phyloP scores from a whole-genome alignment of 2,113 vertebrate species.

The Cisticola juncidis region DNA sequence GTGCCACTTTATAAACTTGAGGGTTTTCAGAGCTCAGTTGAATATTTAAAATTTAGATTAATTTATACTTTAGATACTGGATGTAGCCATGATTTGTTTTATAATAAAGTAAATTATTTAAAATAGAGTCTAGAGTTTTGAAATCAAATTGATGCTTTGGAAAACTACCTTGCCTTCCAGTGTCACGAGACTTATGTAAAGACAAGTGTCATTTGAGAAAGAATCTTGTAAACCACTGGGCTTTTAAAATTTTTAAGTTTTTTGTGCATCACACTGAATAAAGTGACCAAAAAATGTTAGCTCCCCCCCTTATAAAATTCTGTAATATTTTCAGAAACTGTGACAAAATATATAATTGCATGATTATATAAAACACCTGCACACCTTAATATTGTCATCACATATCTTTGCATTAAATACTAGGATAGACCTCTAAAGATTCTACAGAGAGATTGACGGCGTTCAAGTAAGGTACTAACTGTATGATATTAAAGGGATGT shows the following conservation, averaged over 20 bases:
- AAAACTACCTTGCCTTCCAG: not conserved
- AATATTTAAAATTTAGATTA: not conserved
- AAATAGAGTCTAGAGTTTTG: not conserved
- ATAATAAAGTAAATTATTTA: not conserved
- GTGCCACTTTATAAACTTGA: not conserved
- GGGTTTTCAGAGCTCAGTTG: not conserved
- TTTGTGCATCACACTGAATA: not conserved
- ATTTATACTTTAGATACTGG: not conserved
- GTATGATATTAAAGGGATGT: not conserved
- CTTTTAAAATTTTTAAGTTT: not conserved
- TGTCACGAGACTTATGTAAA: not conserved
- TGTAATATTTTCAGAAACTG: not conserved
- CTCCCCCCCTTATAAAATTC: not conserved
- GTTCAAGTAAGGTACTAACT: not conserved
- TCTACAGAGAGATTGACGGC: not conserved
- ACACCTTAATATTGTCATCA: not conserved
- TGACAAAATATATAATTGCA: not conserved
- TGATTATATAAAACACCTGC: not conserved
- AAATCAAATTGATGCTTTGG: not conserved
- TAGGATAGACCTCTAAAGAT: not conserved
- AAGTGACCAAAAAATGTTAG: not conserved
- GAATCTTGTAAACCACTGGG: not conserved
- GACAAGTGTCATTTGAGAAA: not conserved
- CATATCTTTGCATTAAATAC: not conserved
- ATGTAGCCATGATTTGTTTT: not conserved